phyloP scores from a whole-genome alignment of 30 jellyfish, hydroid and myxozoan species.

The Rhopilema esculentum region DNA sequence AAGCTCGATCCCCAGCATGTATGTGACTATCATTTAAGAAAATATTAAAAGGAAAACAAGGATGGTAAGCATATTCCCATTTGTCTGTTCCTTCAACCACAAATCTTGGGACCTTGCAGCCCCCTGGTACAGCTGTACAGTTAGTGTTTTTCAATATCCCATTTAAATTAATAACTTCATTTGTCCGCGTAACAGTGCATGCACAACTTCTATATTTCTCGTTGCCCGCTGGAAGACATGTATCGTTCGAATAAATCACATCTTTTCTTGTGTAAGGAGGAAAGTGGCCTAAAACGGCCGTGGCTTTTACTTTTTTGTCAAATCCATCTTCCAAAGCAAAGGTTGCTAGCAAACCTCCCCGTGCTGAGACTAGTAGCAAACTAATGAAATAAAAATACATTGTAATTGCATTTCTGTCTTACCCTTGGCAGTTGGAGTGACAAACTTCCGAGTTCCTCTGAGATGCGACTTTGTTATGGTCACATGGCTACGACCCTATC shows the following conservation, averaged over 20 bases:
- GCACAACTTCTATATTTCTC: conserved; percentile 56
- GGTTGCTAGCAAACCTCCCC: background rate
- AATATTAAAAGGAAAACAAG: conserved; percentile 46
- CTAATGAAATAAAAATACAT: background rate
- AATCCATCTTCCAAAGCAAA: background rate
- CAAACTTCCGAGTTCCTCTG: background rate
- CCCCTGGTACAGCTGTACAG: conserved; percentile 37
- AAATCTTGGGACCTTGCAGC: conserved; percentile 59
- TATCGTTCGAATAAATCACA: conserved; percentile 26
- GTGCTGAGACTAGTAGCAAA: background rate
- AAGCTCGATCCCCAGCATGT: conserved; percentile 45
- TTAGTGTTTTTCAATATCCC: conserved; percentile 37
- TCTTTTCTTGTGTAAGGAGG: conserved; percentile 1
- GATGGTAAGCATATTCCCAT: conserved; percentile 60
- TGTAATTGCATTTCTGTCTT: background rate
- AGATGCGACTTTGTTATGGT: background rate
- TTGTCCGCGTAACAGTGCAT: conserved; percentile 25
- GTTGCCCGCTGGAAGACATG: conserved; percentile 32
- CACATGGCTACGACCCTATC: background rate
- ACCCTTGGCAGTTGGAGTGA: background rate
- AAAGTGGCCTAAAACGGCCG: background rate
- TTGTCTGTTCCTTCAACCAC: conserved; percentile 10
- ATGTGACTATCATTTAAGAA: conserved; percentile 30
- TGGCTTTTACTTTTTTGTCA: background rate
- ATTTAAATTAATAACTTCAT: conserved; percentile 26